Base-by-base conservation (phyloP, 1,140 invertebrate genomes). In the Drosophila insularis region DNA sequence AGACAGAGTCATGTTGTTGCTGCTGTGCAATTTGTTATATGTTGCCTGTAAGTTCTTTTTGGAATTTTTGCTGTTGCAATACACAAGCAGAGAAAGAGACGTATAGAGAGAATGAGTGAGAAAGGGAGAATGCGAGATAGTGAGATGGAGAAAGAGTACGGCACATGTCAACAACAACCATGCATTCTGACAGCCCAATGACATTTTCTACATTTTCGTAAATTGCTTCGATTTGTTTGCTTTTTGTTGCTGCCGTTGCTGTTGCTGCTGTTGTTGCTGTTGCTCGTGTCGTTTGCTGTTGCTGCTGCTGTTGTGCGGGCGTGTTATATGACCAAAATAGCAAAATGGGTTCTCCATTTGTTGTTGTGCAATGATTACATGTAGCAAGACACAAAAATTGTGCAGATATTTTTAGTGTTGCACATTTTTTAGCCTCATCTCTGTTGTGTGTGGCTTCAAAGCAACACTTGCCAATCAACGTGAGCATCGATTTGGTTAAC, bases 141-240 rank as follows among this genome's bases (percentile, higher is more conserved):
- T 3, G n/a, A 6, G 11, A 21, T 59, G 21, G n/a, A 7, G n/a
- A 70, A 60, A 69, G 68, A 37, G 61, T 70, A 68, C 80, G 82
- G 84, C 82, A 85, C 86, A 89, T 89, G 86, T 89, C 81, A 90
- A 85, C 86, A 81, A 55, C 86, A 89, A 89, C 87, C 80, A 90
- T 87, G 82, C 87, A 87, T 80, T 90, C 87, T 90, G 87, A 90
- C 87, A 90, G 89, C 87, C 84, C 87, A 90, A 90, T 90, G 82
- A 90, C 87, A 84, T 87, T 90, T 90, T 84, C 77, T 90, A 90
- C 87, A 90, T 90, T 90, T 90, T 90, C 80, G 87, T 90, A 90
- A 90, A 90, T 90, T 90, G 87, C 87, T 80, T 90, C 87, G 79
- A 90, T 90, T 90, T 87, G 84, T 87, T 76, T 74, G 73, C 54